Percentiles rank a stretch among this genome's conserved stretches.
phyloP scores from a whole-genome alignment of 2,797 vertebrate species.

The Crenuchus spilurus region DNA sequence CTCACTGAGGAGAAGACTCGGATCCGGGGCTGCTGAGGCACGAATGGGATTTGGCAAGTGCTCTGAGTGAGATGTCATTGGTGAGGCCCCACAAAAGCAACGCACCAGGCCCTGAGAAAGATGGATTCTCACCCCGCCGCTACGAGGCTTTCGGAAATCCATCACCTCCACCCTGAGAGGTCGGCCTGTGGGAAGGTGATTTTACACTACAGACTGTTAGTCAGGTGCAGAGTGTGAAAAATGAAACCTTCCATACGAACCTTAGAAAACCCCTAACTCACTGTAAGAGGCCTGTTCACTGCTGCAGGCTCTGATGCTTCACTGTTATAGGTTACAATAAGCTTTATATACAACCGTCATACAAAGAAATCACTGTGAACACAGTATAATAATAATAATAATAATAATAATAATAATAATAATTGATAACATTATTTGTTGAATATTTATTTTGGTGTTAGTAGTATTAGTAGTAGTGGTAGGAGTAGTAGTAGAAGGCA shows the following conservation, averaged over 20 bases:
- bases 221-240: conserved; percentile 13
- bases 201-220: conserved; percentile 25
- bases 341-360: too few species aligned
- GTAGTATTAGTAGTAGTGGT: too few species aligned
- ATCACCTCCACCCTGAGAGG: conserved; percentile 43
- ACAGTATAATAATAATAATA: too few species aligned
- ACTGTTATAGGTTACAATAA: not conserved
- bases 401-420: too few species aligned
- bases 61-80: conserved; percentile 51
- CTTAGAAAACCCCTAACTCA: not conserved
- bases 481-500: too few species aligned
- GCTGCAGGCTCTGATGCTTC: not conserved
- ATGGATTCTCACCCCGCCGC: conserved; percentile 30
- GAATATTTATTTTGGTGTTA: too few species aligned
- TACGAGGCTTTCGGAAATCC: conserved; percentile 42
- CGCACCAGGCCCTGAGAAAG: conserved; percentile 38
- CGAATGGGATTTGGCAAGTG: conserved; percentile 17
- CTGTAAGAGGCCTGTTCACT: not conserved
- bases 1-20: conserved; percentile 28
- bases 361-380: too few species aligned
- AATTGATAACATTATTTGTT: too few species aligned
- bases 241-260: not conserved
- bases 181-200: conserved; percentile 52
- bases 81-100: conserved; percentile 41
- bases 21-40: conserved; percentile 6